Conservation (phyloP, 64 coral and sea anemone species). For the Montipora sp. region DNA sequence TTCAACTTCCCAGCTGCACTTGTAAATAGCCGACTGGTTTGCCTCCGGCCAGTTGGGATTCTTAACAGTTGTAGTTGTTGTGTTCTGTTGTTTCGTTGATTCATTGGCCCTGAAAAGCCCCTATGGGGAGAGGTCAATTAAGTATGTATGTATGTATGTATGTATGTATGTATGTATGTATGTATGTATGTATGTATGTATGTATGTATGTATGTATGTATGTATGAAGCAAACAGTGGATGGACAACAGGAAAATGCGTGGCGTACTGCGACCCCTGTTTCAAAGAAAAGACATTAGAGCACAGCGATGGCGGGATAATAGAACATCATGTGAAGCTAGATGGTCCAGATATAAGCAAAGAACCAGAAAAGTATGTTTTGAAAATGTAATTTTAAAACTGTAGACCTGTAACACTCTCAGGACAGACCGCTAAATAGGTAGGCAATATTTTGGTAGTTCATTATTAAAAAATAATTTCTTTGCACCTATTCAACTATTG, state of each 20-base stretch:
- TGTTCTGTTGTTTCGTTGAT: no score
- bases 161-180: no score
- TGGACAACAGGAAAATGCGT: background rate
- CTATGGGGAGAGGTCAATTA: no score
- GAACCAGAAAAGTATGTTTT: background rate
- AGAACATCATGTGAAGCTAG: background rate
- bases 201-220: no score
- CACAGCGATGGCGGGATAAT: background rate
- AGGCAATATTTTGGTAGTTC: background rate
- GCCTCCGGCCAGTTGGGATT: no score
- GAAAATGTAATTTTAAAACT: background rate
- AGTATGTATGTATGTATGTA: no score
- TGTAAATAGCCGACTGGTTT: no score
- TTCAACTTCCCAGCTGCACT: no score
- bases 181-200: no score
- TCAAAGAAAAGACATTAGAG: background rate
- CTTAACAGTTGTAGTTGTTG: no score
- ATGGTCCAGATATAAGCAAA: background rate
- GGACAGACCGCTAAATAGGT: background rate
- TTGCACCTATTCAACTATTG: background rate
- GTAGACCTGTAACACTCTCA: background rate
- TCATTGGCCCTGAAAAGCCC: no score
- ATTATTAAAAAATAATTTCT: background rate
- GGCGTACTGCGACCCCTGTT: background rate
- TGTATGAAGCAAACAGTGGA: background rate